Evolutionary conservation across 2,113 vertebrate species (phyloP).

Genomic region (Dunckerocampus dactyliophorus): DNA sequence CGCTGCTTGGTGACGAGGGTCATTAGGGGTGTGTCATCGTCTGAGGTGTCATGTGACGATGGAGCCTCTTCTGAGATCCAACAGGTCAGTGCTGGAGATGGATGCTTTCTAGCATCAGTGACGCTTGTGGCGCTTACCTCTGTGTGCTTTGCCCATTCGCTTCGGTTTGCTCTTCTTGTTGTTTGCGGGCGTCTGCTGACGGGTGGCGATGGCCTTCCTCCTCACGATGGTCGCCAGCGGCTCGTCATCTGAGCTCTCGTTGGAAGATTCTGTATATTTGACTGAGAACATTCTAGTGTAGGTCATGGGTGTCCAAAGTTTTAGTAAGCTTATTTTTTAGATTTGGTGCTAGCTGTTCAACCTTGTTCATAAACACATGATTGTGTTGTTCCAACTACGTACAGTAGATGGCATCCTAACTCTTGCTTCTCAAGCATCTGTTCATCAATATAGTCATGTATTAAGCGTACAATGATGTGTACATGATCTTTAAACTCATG

Average conservation of each 20-base stretch:
- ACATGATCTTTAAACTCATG: too few relatives aligned
- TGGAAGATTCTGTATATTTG: slow-evolving; percentile 42
- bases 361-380: too few relatives aligned
- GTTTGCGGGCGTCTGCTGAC: slow-evolving; percentile 4
- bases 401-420: too few relatives aligned
- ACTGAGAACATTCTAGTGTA: slow-evolving; percentile 14
- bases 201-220: slow-evolving; percentile 11
- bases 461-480: too few relatives aligned
- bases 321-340: too few relatives aligned
- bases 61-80: slow-evolving; percentile 2
- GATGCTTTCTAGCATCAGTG: neutral
- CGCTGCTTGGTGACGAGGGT: slow-evolving; percentile 18
- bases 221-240: slow-evolving; percentile 3
- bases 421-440: too few relatives aligned
- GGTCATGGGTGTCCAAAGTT: too few relatives aligned
- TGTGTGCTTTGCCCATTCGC: neutral
- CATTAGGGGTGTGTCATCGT: slow-evolving; percentile 27
- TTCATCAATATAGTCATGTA: too few relatives aligned
- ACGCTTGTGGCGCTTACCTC: slow-evolving; percentile 18
- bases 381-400: too few relatives aligned
- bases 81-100: neutral
- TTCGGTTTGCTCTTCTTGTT: slow-evolving; percentile 15
- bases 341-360: too few relatives aligned
- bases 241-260: slow-evolving; percentile 49
- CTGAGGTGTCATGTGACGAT: slow-evolving; percentile 34